Evolutionary conservation across 1,140 invertebrate genomes (phyloP), one percentile per base, ranked within the genome.

Genomic region (Apocrypta bakeri): DNA sequence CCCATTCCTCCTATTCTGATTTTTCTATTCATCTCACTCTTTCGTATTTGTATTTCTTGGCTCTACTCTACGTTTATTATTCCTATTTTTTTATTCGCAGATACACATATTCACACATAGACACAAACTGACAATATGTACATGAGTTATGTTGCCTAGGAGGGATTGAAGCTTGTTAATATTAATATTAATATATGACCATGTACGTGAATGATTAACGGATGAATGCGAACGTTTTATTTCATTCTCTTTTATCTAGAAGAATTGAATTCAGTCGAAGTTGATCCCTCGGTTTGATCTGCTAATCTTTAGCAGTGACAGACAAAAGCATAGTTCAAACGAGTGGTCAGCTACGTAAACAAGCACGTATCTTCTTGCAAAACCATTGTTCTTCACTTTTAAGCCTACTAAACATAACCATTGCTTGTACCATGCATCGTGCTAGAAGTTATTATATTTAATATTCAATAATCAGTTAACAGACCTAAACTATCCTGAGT

Each of bases 351-450:
- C 40, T 25, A 37, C 72, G 17, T 1, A 11, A 66, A 75, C 0
- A 29, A 75, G 33, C 73, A 74, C 63, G 64, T 66, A 82, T 69
- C 21, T 82, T 82, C 21, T 29, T 75, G 37, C 72, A 37, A 75
- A 7, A 24, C 12, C n/a, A n/a, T 76, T 82, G 63, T 76, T 69
- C 37, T 40, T 31, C 66, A 81, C 21, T 69, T n/a, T n/a, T 56
- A 48, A 40, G 12, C 25, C 29, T n/a, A 72, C 40, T n/a, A 25
- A 81, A 74, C 29, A 6, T n/a, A n/a, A 40, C 29, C 2, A 21
- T 68, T 81, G 61, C 80, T 84, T 64, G 69, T 80, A n/a, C 72
- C 73, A 81, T 88, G 87, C 87, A 88, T 87, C 82, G 80, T 87
- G 85, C 48, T 87, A 85, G 72, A 85, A 42, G 72, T 81, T 48